Evolutionary conservation across 2,113 vertebrate genomes (phyloP), one percentile per base, ranked within the genome.

Genomic region (Brachyistius frenatus): DNA sequence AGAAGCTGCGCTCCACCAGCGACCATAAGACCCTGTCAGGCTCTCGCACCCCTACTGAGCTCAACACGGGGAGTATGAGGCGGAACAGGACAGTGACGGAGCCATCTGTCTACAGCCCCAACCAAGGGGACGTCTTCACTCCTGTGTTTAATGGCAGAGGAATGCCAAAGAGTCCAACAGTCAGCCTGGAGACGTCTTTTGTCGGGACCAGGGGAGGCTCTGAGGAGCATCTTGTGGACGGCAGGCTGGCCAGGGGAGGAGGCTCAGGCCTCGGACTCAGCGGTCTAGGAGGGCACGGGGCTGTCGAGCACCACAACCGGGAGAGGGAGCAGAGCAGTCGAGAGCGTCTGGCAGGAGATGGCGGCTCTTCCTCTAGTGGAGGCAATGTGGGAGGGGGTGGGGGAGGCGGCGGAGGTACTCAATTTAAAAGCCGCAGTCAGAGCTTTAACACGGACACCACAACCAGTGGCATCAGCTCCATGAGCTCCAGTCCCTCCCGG

Each of bases 381-480:
- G 97, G 96, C 77, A 95, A 94, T 56, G 87, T 97, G 23, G 95
- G 94, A 57, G 96, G 96, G 3, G 96, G 76, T 0, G 87, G 80
- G 36, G 87, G 96, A 57, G 93, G 95, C 2, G 84, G 89, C 0
- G 88, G 91, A n/a, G 92, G 94, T 63, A 94, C 96, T 41, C 97
- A 98, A 86, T 99, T 99, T 90, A 99, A 99, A 94, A 99, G 97
- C 80, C 98, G 97, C 83, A 99, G 98, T 89, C 96, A 99, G 86
- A 99, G 98, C 93, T 99, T 99, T 87, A 99, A 99, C 91, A 99
- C 98, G 54, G 98, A 99, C 93, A 99, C 98, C 31, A 99, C 98
- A 31, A 99, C 98, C 58, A 99, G 98, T 57, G 98, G 98, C 66
- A 99, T 99, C 92, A 99, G 98, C 90, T 99, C 98, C 39, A 99